Percentiles rank a stretch among this genome's conserved stretches.
Evolutionary conservation across 2,113 vertebrate species (phyloP).

Genomic region (Zonotrichia leucophrys): DNA sequence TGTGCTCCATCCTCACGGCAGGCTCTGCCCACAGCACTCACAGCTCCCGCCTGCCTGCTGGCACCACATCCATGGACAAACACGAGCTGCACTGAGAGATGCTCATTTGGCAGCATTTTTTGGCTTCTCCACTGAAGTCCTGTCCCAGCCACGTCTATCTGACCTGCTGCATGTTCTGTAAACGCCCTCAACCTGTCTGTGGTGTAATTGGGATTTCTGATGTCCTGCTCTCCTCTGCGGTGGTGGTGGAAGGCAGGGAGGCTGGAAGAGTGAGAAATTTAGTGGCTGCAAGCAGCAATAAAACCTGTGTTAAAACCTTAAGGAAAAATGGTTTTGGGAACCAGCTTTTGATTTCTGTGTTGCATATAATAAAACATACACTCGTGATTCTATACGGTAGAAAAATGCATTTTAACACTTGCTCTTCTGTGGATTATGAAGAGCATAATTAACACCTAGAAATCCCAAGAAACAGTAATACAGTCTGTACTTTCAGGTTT

Average conservation of each 20-base stretch:
- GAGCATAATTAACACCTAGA: not conserved
- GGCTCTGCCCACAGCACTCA: not conserved
- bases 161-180: not conserved
- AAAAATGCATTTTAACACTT: not conserved
- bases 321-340: not conserved
- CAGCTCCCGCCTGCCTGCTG: not conserved
- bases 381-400: not conserved
- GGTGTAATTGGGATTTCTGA: fast-evolving
- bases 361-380: not conserved
- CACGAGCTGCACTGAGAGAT: not conserved
- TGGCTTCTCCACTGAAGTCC: not conserved
- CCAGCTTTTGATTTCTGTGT: not conserved
- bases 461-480: not conserved
- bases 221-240: not conserved
- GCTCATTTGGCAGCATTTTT: not conserved
- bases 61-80: not conserved
- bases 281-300: not conserved
- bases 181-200: not conserved
- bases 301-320: not conserved
- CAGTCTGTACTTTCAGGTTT: not conserved
- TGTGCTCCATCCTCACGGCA: too few relatives aligned
- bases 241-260: not conserved
- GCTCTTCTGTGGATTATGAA: not conserved
- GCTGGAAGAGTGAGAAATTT: not conserved
- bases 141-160: fast-evolving